phyloP scores from a whole-genome alignment of 2,888 invertebrate genomes.

The Aphrophora alni region DNA sequence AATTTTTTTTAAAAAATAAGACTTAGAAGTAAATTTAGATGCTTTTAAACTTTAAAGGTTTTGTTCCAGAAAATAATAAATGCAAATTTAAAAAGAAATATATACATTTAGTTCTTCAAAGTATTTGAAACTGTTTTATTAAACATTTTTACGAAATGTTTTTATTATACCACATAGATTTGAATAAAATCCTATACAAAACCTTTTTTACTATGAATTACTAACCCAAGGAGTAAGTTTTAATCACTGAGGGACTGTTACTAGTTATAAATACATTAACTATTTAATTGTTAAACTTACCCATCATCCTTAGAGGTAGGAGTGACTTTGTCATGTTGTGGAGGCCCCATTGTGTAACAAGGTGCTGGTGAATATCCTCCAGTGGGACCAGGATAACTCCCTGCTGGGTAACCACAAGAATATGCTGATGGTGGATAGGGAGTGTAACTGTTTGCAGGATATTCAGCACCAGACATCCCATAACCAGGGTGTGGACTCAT shows the following conservation, averaged over 20 bases:
- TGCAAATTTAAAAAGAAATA: no score
- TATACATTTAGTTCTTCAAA: no score
- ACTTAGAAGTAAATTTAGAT: no score
- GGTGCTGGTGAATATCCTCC: conserved; percentile 65
- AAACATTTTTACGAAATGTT: no score
- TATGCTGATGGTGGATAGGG: conserved; percentile 71
- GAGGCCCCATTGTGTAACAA: conserved; percentile 89
- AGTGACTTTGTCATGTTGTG: conserved; percentile 67
- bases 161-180: no score
- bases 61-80: no score
- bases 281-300: conserved; percentile 58
- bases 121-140: no score
- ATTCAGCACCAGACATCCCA: conserved; percentile 70
- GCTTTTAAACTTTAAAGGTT: no score
- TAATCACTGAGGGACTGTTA: neutral
- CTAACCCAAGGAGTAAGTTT: neutral
- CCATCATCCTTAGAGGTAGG: conserved; percentile 78
- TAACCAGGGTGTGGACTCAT: conserved; percentile 80
- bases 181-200: no score
- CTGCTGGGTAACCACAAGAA: conserved; percentile 62
- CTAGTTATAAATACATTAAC: neutral
- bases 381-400: conserved; percentile 65
- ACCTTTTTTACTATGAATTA: no score
- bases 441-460: conserved; percentile 76
- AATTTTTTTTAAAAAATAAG: no score